Evolutionary conservation across 2,888 invertebrate genomes (phyloP).

Genomic region (Antheraea yamamai): DNA sequence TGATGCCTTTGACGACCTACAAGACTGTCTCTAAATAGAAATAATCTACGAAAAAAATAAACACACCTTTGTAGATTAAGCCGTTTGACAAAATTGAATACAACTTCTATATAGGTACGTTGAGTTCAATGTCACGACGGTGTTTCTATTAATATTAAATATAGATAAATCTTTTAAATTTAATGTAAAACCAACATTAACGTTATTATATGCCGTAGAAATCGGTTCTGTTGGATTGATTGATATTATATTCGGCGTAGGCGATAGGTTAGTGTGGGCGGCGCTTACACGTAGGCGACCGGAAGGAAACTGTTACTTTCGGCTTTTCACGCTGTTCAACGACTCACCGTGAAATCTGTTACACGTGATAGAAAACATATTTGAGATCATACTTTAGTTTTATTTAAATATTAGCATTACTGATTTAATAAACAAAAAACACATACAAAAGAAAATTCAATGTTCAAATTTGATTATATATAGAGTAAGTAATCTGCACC

Average conservation of each 20-base stretch:
- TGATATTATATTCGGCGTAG: constrained; percentile 60
- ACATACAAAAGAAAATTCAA: neutral
- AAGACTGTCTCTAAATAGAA: neutral
- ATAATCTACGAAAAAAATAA: neutral
- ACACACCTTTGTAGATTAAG: neutral
- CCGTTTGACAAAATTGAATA: neutral
- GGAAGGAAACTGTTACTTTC: constrained; percentile 73
- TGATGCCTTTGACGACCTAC: neutral
- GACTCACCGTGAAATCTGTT: constrained; percentile 9
- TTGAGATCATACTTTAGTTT: neutral
- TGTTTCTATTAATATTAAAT: constrained; percentile 1
- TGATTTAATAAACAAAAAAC: neutral
- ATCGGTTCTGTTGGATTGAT: constrained; percentile 64
- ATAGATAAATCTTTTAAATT: constrained; percentile 2
- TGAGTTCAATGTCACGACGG: neutral
- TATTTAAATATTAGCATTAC: neutral
- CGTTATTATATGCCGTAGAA: constrained; percentile 54
- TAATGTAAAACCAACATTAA: constrained; percentile 36
- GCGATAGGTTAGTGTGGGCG: constrained; percentile 53
- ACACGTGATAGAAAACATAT: constrained; percentile 10
- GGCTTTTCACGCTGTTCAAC: constrained; percentile 36
- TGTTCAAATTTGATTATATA: neutral
- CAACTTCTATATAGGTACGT: neutral
- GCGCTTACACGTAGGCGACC: constrained; percentile 74
- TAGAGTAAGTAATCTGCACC: neutral